A percentile compares a stretch with the other conserved stretches of the same genome.
Evolutionary conservation across 35 echinoderm and acorn worm genomes (phyloP).

Genomic region (Stichopus chloronotus): DNA sequence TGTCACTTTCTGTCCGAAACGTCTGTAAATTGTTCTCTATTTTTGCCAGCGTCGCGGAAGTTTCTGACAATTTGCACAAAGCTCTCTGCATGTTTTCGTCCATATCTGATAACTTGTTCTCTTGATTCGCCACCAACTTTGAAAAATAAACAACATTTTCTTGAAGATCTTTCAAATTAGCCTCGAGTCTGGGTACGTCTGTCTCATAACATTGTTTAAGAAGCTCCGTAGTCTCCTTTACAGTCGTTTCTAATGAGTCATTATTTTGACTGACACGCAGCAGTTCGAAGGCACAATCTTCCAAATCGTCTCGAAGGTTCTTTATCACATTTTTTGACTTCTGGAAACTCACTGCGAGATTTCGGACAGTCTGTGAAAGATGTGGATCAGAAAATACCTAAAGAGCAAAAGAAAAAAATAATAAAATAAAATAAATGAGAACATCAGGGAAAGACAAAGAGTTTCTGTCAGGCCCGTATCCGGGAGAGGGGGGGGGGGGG

Average conservation of each 20-base stretch:
- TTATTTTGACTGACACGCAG: conserved; percentile 55
- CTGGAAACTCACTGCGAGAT: conserved; percentile 66
- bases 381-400: conserved; percentile 81
- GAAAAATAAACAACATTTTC: conserved; percentile 72
- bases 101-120: conserved; percentile 68
- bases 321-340: conserved; percentile 63
- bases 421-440: not conserved
- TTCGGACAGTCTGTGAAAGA: conserved; percentile 71
- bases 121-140: conserved; percentile 69
- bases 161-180: conserved; percentile 55
- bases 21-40: conserved; percentile 40
- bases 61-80: conserved; percentile 1
- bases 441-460: not conserved
- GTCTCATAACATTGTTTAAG: conserved; percentile 44
- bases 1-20: conserved; percentile 10
- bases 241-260: conserved; percentile 61
- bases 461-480: no score
- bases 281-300: conserved; percentile 78
- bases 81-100: conserved; percentile 14
- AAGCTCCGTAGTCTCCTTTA: conserved; percentile 65
- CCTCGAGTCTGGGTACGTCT: conserved; percentile 37
- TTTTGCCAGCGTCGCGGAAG: not conserved
- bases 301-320: conserved; percentile 69
- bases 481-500: no score
- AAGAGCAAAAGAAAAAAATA: not conserved